Evolutionary conservation across 2,888 invertebrate species (phyloP), one percentile per base, ranked within the genome.

Genomic region (Aphodius granarius): DNA sequence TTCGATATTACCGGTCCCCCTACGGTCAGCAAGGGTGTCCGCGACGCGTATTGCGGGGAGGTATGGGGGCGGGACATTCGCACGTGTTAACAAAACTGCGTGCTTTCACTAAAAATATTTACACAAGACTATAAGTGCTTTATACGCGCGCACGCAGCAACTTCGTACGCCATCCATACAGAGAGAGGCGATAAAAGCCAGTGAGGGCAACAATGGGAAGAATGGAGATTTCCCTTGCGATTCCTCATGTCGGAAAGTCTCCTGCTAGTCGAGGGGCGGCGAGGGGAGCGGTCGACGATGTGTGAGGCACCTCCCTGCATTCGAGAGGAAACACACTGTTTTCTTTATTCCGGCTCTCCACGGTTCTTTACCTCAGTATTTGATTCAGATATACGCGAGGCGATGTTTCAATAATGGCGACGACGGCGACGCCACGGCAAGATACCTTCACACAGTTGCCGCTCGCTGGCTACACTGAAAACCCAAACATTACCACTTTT

Each of bases 161-260:
- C 73, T 73, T 72, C 76, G 76, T 43, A 43, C 13, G 13, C 43
- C 43, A 43, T 43, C 43, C 9, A n/a, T n/a, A n/a, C n/a, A 43
- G 43, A 43, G 43, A 43, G 68, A 22, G 68, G 68, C 77, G 72
- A 77, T 77, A 77, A 74, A 75, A 79, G 78, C 77, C 79, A 74
- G 76, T 78, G 77, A 72, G 75, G 73, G 75, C 76, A 77, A 79
- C 80, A 80, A 79, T 79, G 75, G 76, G 73, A 78, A 75, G 79
- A 79, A 80, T 78, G 75, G 79, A 80, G 79, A 80, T 80, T 80
- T 79, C 80, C 79, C 79, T 74, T 71, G 78, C 75, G 79, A 79
- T 79, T 78, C 73, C 75, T 72, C 72, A 78, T 78, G 77, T 77
- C 73, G 75, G 78, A 75, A 77, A 78, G 77, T 78, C 78, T 78